phyloP scores from a whole-genome alignment of 2,797 vertebrate genomes.

The Pristis pectinata region DNA sequence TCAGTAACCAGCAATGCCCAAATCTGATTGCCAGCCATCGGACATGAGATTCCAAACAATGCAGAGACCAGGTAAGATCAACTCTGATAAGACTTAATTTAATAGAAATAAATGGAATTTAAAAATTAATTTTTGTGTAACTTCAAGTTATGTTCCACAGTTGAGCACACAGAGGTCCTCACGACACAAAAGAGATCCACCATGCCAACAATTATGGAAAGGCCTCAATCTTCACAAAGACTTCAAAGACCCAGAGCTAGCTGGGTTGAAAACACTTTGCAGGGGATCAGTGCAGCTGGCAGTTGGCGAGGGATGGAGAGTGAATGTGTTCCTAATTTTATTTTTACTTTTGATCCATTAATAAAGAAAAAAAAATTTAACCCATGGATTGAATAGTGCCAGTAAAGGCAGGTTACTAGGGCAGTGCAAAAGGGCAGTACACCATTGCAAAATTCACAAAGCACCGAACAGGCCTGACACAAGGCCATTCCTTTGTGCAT shows the following conservation, averaged over 20 bases:
- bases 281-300: neutral
- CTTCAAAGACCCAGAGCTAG: neutral
- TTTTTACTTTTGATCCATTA: neutral
- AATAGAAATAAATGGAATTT: neutral
- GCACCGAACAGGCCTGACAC: too few species aligned
- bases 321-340: neutral
- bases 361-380: neutral
- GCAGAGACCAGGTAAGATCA: constrained; percentile 1
- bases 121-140: too few species aligned
- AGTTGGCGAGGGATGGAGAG: neutral
- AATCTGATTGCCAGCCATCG: neutral
- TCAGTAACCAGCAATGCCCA: constrained; percentile 9
- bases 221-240: neutral
- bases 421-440: too few species aligned
- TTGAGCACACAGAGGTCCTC: neutral
- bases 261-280: neutral
- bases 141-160: neutral
- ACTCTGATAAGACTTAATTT: neutral
- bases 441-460: too few species aligned
- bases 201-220: neutral
- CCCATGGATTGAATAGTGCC: too few species aligned
- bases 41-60: neutral
- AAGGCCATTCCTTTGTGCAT: too few species aligned
- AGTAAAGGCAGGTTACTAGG: too few species aligned
- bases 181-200: too few species aligned